Evolutionary conservation across 1,140 invertebrate species (phyloP).

Genomic region (Papilio machaon): DNA sequence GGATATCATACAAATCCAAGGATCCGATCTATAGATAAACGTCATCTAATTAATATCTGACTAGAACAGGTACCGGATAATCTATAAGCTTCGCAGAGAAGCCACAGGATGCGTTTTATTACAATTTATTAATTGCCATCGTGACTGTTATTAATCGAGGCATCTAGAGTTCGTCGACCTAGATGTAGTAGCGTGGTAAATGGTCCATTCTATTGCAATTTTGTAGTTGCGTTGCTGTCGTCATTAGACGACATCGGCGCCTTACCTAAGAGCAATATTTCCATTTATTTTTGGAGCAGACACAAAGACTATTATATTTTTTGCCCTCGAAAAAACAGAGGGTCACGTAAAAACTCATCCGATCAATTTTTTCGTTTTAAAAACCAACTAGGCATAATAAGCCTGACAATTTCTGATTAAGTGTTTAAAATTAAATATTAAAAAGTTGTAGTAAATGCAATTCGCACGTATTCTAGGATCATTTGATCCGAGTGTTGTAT

Average conservation of each 20-base stretch:
- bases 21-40: slow-evolving; percentile 5
- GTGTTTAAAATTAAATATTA: neutral
- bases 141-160: slow-evolving; percentile 46
- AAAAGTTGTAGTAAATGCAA: neutral
- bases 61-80: slow-evolving; percentile 20
- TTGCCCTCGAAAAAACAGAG: neutral
- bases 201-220: slow-evolving; percentile 29
- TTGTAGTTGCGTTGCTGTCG: slow-evolving; percentile 9
- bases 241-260: neutral
- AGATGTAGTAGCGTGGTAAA: slow-evolving; percentile 6
- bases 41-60: slow-evolving; percentile 25
- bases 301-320: slow-evolving; percentile 19
- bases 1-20: slow-evolving; percentile 5
- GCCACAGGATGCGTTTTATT: slow-evolving; percentile 60
- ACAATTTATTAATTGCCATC: slow-evolving; percentile 54
- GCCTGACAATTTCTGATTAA: neutral
- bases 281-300: slow-evolving; percentile 21
- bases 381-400: slow-evolving; percentile 35
- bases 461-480: neutral
- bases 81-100: slow-evolving; percentile 30
- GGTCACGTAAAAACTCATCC: slow-evolving; percentile 36
- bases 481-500: slow-evolving; percentile 11
- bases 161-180: slow-evolving; percentile 18
- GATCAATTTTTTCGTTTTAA: slow-evolving; percentile 12
- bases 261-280: neutral